Percentiles rank a stretch among this genome's conserved stretches.
Conservation (phyloP, 2,113 vertebrate species). For the Candoia aspera region DNA sequence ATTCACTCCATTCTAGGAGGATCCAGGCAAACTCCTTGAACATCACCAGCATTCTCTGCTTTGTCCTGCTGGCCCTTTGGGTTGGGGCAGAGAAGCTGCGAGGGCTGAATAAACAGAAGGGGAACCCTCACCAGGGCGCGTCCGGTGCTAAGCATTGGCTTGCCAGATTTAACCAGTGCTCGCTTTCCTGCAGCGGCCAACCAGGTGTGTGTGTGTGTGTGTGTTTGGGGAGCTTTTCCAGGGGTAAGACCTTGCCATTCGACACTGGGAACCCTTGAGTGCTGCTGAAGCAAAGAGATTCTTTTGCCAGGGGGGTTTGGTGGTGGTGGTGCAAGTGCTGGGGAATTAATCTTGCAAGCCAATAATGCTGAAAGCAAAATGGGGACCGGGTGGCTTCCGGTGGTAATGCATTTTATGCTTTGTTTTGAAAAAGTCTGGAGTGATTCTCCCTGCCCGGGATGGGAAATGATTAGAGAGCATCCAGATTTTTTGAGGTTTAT, state of each 20-base stretch:
- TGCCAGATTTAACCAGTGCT: too few relatives aligned
- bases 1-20: not conserved
- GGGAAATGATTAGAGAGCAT: not conserved
- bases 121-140: too few relatives aligned
- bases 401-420: not conserved
- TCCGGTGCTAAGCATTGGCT: too few relatives aligned
- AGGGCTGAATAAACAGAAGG: not conserved
- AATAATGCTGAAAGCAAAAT: too few relatives aligned
- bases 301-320: not conserved
- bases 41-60: not conserved
- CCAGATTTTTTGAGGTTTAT: not conserved
- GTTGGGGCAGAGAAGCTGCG: not conserved
- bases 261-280: not conserved
- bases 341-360: not conserved
- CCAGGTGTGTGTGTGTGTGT: too few relatives aligned
- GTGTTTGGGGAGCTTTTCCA: not conserved
- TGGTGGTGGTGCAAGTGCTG: not conserved
- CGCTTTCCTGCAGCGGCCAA: not conserved
- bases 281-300: not conserved
- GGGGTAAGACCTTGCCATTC: not conserved
- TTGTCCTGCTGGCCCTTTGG: not conserved
- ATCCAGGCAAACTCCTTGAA: not conserved
- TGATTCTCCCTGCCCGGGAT: not conserved
- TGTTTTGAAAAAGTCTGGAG: not conserved
- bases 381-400: not conserved